Evolutionary conservation across 2,113 vertebrate species (phyloP).

Genomic region (Scomber japonicus): DNA sequence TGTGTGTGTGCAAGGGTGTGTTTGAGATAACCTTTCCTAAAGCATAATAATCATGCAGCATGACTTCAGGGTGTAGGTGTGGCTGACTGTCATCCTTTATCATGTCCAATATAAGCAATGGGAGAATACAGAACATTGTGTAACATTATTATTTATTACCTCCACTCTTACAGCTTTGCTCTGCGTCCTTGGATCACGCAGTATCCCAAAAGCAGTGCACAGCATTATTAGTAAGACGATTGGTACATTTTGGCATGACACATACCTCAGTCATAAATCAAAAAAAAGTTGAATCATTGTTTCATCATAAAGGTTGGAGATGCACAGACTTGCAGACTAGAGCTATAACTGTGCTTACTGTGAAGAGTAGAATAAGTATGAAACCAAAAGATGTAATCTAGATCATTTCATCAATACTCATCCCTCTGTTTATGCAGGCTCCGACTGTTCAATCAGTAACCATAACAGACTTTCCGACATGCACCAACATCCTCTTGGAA

Average conservation of each 20-base stretch:
- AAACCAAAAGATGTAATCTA: neutral
- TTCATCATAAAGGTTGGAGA: neutral
- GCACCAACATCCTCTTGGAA: neutral
- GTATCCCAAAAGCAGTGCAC: no score
- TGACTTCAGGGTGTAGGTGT: constrained; percentile 40
- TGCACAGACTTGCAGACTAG: neutral
- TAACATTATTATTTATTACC: neutral
- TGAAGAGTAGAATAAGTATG: neutral
- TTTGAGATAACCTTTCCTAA: constrained; percentile 14
- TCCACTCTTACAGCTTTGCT: neutral
- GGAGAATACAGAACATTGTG: constrained; percentile 10
- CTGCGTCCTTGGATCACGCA: no score
- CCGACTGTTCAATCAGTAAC: neutral
- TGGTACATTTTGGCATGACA: neutral
- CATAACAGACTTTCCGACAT: neutral
- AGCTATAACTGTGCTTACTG: neutral
- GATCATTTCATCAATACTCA: neutral
- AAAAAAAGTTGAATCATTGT: neutral
- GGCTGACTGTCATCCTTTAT: neutral
- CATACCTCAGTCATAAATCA: neutral
- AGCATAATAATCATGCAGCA: constrained; percentile 2
- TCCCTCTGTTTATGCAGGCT: neutral
- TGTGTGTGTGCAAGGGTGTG: constrained; percentile 33
- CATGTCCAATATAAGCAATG: neutral
- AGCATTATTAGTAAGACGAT: rapidly evolving